phyloP scores from a whole-genome alignment of 2,888 invertebrate species.

The Agonopterix arenella region DNA sequence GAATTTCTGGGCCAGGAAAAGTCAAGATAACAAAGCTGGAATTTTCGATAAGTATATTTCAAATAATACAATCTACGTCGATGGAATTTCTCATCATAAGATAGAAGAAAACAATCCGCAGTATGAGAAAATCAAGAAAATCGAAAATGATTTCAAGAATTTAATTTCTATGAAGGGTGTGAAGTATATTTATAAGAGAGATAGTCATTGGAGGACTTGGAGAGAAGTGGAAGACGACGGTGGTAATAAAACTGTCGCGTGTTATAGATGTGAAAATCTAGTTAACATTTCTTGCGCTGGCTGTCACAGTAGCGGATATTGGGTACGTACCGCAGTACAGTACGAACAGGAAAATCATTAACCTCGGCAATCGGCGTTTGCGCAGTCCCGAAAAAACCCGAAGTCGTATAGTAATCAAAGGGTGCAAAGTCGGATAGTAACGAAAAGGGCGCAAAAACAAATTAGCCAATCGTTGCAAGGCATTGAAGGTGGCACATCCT shows the following conservation, averaged over 20 bases:
- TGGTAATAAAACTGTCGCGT: conserved; percentile 23
- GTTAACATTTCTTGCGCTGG: conserved; percentile 19
- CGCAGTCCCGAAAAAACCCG: too few relatives aligned
- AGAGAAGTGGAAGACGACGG: conserved; percentile 24
- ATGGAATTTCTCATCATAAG: conserved; percentile 20
- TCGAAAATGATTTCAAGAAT: conserved; percentile 36
- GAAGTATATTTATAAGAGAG: conserved; percentile 44
- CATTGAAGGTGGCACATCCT: too few relatives aligned
- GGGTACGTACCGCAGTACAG: conserved; percentile 37
- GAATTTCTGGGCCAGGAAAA: conserved; percentile 21
- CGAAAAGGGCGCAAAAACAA: too few relatives aligned
- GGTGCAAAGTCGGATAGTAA: too few relatives aligned
- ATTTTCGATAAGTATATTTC: conserved; percentile 12
- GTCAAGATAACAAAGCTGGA: conserved; percentile 13
- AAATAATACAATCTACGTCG: conserved; percentile 24
- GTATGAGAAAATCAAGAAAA: conserved; percentile 13
- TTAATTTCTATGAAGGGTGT: conserved; percentile 38
- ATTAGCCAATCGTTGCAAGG: too few relatives aligned
- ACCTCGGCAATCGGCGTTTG: too few relatives aligned
- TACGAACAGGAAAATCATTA: too few relatives aligned
- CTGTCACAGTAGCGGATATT: conserved; percentile 33
- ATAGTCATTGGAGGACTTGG: conserved; percentile 51
- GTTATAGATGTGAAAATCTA: conserved; percentile 37
- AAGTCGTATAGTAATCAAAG: too few relatives aligned
- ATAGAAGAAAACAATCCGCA: background rate